Evolutionary conservation across 2,888 invertebrate genomes (phyloP).

Genomic region (Xanthorhoe designata): DNA sequence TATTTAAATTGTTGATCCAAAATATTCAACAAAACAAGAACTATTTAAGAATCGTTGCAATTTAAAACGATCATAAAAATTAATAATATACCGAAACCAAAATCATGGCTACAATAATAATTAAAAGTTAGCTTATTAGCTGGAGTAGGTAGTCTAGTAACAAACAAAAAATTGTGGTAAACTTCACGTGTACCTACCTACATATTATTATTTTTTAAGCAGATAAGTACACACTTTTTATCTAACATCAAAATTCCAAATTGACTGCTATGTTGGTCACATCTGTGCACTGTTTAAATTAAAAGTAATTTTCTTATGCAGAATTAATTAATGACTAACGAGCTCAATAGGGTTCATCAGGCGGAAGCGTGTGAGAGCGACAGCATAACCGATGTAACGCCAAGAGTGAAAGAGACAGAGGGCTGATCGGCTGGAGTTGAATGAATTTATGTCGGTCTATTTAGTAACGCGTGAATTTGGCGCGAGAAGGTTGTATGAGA

Average conservation of each 20-base stretch:
- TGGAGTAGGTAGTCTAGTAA: too few relatives aligned
- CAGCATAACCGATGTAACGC: constrained; percentile 39
- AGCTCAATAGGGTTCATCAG: constrained; percentile 85
- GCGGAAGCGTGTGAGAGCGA: constrained; percentile 76
- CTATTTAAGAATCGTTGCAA: too few relatives aligned
- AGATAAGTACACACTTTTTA: constrained; percentile 6
- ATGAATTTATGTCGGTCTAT: constrained; percentile 84
- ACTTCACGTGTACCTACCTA: too few relatives aligned
- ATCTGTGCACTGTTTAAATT: constrained; percentile 83
- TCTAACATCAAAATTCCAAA: constrained; percentile 22
- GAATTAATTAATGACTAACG: constrained; percentile 86
- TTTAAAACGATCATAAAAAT: too few relatives aligned
- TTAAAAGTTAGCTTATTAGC: too few relatives aligned
- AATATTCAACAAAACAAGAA: too few relatives aligned
- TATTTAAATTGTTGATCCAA: too few relatives aligned
- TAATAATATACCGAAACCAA: too few relatives aligned
- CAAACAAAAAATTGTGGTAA: too few relatives aligned
- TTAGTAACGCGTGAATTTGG: constrained; percentile 84
- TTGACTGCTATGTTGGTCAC: constrained; percentile 51
- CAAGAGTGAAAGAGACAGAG: constrained; percentile 56
- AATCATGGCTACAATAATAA: too few relatives aligned
- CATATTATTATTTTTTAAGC: too few relatives aligned
- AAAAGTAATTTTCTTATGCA: constrained; percentile 85
- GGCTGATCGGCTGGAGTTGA: constrained; percentile 75
- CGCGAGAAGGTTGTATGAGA: constrained; percentile 74